Conservation (phyloP, 2,797 vertebrate species). For the Anabas testudineus region DNA sequence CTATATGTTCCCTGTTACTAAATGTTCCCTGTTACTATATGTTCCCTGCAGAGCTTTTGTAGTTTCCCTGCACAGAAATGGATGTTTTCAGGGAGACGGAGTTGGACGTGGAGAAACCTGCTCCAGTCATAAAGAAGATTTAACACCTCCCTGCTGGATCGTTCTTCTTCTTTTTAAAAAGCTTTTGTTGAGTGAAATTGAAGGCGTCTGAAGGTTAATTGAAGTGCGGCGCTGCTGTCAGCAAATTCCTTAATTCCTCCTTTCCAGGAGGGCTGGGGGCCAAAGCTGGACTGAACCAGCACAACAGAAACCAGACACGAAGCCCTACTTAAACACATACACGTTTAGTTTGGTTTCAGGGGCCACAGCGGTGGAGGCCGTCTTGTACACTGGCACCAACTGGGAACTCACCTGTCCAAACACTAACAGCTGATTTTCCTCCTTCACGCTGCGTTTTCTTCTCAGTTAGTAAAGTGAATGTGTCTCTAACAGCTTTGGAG, state of each 20-base stretch:
- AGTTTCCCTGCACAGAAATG: not conserved
- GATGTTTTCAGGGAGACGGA: not conserved
- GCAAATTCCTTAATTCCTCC: slow-evolving; percentile 16
- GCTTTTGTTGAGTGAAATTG: slow-evolving; percentile 30
- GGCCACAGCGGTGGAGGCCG: too few relatives aligned
- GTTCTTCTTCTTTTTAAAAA: not conserved
- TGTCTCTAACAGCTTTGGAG: too few relatives aligned
- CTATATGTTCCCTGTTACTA: too few relatives aligned
- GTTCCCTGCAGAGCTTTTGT: too few relatives aligned
- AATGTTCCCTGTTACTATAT: too few relatives aligned
- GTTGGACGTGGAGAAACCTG: not conserved
- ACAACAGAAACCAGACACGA: slow-evolving; percentile 3
- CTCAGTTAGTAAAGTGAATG: too few relatives aligned
- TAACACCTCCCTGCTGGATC: not conserved
- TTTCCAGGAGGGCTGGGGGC: slow-evolving; percentile 12
- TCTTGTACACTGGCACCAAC: too few relatives aligned
- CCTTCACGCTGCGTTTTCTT: too few relatives aligned
- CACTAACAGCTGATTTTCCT: too few relatives aligned
- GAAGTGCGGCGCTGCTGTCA: slow-evolving; percentile 15
- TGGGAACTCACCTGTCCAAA: too few relatives aligned
- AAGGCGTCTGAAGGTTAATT: slow-evolving; percentile 60
- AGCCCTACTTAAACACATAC: slow-evolving; percentile 29
- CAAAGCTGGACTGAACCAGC: slow-evolving; percentile 12
- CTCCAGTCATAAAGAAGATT: not conserved
- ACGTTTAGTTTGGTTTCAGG: too few relatives aligned